phyloP scores from a whole-genome alignment of 1,140 invertebrate genomes.

The Zophobas morio region DNA sequence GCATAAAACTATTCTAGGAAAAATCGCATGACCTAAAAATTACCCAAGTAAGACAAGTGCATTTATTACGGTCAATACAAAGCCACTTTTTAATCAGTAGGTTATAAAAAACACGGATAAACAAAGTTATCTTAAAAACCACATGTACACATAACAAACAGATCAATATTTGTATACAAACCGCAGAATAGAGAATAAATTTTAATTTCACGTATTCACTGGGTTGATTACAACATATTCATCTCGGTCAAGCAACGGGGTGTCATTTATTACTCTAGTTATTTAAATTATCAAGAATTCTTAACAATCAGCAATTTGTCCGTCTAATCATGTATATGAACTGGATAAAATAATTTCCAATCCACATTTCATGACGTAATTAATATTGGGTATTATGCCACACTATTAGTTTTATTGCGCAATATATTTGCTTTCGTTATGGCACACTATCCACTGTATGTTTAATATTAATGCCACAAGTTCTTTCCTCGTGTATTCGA shows the following conservation, averaged over 20 bases:
- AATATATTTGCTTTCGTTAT: slow-evolving; percentile 5
- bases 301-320: slow-evolving; percentile 15
- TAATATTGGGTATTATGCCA: neutral
- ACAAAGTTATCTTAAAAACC: slow-evolving; percentile 17
- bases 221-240: slow-evolving; percentile 28
- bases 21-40: no score
- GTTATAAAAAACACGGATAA: neutral
- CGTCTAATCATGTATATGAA: neutral
- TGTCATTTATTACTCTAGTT: slow-evolving; percentile 25
- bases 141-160: slow-evolving; percentile 2
- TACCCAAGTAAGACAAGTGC: no score
- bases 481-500: neutral
- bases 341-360: neutral
- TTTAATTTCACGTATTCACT: slow-evolving; percentile 38
- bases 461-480: slow-evolving; percentile 2
- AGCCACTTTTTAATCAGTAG: no score
- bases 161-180: slow-evolving; percentile 33
- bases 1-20: no score
- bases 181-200: slow-evolving; percentile 1
- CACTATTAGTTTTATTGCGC: slow-evolving; percentile 16
- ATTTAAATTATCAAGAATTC: slow-evolving; percentile 30
- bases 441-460: neutral
- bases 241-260: slow-evolving; percentile 9
- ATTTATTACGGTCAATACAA: no score
- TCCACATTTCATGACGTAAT: slow-evolving; percentile 9